Conservation (phyloP, 2,113 vertebrate species). For the Colinus virginianus region DNA sequence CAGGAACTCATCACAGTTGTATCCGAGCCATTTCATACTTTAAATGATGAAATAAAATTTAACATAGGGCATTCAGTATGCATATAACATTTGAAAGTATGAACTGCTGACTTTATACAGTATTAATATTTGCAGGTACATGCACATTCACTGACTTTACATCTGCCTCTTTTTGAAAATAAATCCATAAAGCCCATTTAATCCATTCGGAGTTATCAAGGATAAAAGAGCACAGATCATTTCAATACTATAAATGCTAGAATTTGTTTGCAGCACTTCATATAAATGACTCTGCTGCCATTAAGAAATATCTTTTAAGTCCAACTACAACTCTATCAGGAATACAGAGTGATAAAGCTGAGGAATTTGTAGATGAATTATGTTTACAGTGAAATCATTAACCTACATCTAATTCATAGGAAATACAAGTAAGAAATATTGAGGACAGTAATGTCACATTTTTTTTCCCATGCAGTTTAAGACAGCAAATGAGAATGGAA, state of each 20-base stretch:
- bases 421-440: neutral
- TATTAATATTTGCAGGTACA: neutral
- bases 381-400: slow-evolving; percentile 21
- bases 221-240: slow-evolving; percentile 20
- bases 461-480: neutral
- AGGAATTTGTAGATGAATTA: neutral
- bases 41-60: slow-evolving; percentile 36
- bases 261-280: slow-evolving; percentile 2
- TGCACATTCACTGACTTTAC: neutral
- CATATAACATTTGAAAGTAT: neutral
- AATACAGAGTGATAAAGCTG: slow-evolving; percentile 10
- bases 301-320: slow-evolving; percentile 22
- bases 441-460: neutral
- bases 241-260: slow-evolving; percentile 14
- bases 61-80: slow-evolving; percentile 8
- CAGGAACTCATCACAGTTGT: neutral
- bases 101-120: neutral
- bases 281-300: slow-evolving; percentile 8
- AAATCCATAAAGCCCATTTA: slow-evolving; percentile 33
- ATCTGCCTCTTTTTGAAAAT: slow-evolving; percentile 20
- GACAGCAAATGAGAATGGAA: neutral
- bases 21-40: slow-evolving; percentile 14
- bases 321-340: slow-evolving; percentile 32
- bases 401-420: slow-evolving; percentile 3
- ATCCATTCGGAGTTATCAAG: slow-evolving; percentile 6